Base-by-base conservation (phyloP, 1,140 invertebrate genomes). In the Aphaenogaster floridana region DNA sequence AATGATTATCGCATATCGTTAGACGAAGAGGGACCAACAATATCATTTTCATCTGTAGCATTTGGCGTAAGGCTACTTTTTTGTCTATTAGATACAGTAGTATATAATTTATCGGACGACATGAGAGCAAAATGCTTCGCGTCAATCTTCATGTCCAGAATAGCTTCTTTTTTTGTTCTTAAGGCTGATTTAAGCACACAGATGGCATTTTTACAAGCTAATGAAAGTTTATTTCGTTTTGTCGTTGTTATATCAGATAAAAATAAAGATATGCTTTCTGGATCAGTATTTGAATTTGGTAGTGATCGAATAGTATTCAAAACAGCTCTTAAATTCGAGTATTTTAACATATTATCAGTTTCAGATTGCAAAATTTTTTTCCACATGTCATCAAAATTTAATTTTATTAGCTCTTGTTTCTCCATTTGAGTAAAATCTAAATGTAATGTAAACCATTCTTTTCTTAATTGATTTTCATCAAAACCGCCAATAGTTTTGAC, bases 221-320 rank as follows among this genome's bases (percentile, higher is more conserved):
- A 59, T 1, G 72, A 59, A 13, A 76, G n/a, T 4, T 42, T 77
- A 13, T 77, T 77, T 59, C 74, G 54, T 59, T 77, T 59, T 28
- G 17, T 59, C 3, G 8, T 28, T 28, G 28, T 59, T 1, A 28
- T 11, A 11, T 59, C 57, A 7, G 21, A 3, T 28, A 59, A 28
- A 59, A 59, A 28, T 9, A 21, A 11, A 21, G 28, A 59, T 59
- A 59, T 59, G 1, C 21, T 28, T 11, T 59, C 57, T n/a, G 21
- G 9, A 59, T 59, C 21, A 6, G 9, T 4, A 13, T 59, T 59
- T 11, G 21, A 59, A 28, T 59, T 59, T 28, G 57, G 57, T 3
- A 59, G 57, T 28, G 57, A 9, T 28, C 57, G 28, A 11, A 59
- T 11, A 28, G 57, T 2, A 11, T 59, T 59, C 11, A 76, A 5